Evolutionary conservation across 2,797 vertebrate species (phyloP).

Genomic region (Cossypha caffra): DNA sequence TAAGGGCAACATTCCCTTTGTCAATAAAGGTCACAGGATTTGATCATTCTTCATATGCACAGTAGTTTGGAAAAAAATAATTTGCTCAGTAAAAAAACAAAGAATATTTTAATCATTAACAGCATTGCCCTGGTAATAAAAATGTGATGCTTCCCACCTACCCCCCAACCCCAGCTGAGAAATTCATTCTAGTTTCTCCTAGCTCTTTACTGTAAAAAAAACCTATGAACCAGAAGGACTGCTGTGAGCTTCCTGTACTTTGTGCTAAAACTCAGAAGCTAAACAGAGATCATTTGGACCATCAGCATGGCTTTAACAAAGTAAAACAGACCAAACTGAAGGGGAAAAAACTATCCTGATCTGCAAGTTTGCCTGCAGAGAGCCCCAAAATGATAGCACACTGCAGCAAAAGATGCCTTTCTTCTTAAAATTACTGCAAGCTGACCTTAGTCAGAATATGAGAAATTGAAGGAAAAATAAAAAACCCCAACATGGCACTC

Average conservation of each 20-base stretch:
- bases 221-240: background rate
- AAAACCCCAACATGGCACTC: background rate
- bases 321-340: conserved; percentile 30
- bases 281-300: background rate
- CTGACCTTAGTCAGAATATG: background rate
- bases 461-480: background rate
- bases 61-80: background rate
- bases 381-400: conserved; percentile 8
- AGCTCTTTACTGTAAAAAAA: background rate
- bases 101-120: background rate
- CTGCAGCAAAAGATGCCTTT: conserved; percentile 21
- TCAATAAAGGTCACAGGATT: background rate
- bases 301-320: background rate
- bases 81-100: background rate
- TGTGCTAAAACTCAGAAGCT: background rate
- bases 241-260: background rate
- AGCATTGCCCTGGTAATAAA: background rate
- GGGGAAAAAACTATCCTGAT: background rate
- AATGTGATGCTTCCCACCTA: background rate
- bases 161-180: background rate
- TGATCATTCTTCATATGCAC: background rate
- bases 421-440: conserved; percentile 10
- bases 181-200: background rate
- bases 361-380: conserved; percentile 35
- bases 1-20: background rate